Conservation (phyloP, 2,888 invertebrate genomes). For the Eupithecia insigniata region DNA sequence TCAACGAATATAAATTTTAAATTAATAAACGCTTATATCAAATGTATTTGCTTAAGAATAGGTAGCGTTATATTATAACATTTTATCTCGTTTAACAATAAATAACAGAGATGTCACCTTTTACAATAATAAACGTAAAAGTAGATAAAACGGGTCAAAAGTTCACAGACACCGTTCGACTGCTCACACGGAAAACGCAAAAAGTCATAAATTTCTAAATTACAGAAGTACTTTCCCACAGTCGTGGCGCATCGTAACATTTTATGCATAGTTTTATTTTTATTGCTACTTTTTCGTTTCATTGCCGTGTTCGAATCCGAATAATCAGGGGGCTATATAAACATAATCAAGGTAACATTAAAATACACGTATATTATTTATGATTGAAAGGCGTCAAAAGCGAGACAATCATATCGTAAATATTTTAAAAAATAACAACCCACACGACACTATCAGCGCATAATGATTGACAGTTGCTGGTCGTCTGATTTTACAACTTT, state of each 20-base stretch:
- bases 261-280: slow-evolving; percentile 40
- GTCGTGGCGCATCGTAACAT: slow-evolving; percentile 29
- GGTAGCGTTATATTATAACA: neutral
- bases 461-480: neutral
- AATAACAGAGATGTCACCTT: slow-evolving; percentile 21
- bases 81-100: slow-evolving; percentile 24
- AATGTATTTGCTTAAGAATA: neutral
- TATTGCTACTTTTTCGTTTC: slow-evolving; percentile 39
- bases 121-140: slow-evolving; percentile 23
- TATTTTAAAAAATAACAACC: neutral
- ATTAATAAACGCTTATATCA: neutral
- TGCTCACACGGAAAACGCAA: slow-evolving; percentile 36
- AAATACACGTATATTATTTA: slow-evolving; percentile 6
- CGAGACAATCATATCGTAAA: slow-evolving; percentile 5
- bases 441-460: neutral
- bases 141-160: slow-evolving; percentile 26
- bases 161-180: slow-evolving; percentile 25
- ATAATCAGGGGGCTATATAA: slow-evolving; percentile 21
- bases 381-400: slow-evolving; percentile 9
- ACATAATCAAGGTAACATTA: slow-evolving; percentile 5
- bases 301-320: slow-evolving; percentile 33
- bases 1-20: neutral
- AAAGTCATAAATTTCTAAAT: slow-evolving; percentile 37
- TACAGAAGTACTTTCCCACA: slow-evolving; percentile 42
- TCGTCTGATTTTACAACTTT: neutral